These are phyloP conservation scores for Microctenopoma lineatum DNA, from an alignment of 2,797 vertebrate genomes.

Conservation along the genomic window DNA sequence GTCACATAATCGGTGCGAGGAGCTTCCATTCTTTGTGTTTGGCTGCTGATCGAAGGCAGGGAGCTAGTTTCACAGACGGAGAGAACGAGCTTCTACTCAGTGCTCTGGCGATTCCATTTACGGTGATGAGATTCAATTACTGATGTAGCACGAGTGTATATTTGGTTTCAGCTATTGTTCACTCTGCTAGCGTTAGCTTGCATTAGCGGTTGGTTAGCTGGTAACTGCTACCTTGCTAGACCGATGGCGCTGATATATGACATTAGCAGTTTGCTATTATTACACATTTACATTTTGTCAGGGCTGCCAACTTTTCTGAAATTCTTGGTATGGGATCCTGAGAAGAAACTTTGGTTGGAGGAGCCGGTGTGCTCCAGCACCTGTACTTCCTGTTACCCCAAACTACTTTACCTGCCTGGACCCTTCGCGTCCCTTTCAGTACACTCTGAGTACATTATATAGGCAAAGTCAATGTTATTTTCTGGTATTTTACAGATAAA, in stretches of 20 bases:
- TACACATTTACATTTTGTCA: too few relatives aligned
- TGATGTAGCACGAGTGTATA: background rate
- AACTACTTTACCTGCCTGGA: too few relatives aligned
- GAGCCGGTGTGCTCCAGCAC: too few relatives aligned
- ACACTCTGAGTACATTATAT: background rate
- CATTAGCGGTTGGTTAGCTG: too few relatives aligned
- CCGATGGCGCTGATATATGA: background rate
- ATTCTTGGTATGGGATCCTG: too few relatives aligned
- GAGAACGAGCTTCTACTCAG: background rate
- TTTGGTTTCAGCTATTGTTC: background rate
- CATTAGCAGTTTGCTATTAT: background rate
- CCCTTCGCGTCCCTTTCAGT: too few relatives aligned
- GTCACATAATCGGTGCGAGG: too few relatives aligned
- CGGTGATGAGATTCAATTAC: conserved; percentile 13
- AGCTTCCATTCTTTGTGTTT: too few relatives aligned
- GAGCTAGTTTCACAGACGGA: background rate
- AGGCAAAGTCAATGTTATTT: conserved; percentile 15
- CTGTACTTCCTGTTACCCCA: too few relatives aligned
- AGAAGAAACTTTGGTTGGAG: too few relatives aligned
- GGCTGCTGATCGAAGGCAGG: background rate
- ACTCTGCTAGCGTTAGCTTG: background rate
- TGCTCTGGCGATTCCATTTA: background rate
- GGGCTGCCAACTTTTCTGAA: too few relatives aligned
- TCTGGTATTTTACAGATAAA: background rate
- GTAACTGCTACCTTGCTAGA: background rate